phyloP scores from a whole-genome alignment of 2,888 invertebrate genomes.

The Cerastis leucographa region DNA sequence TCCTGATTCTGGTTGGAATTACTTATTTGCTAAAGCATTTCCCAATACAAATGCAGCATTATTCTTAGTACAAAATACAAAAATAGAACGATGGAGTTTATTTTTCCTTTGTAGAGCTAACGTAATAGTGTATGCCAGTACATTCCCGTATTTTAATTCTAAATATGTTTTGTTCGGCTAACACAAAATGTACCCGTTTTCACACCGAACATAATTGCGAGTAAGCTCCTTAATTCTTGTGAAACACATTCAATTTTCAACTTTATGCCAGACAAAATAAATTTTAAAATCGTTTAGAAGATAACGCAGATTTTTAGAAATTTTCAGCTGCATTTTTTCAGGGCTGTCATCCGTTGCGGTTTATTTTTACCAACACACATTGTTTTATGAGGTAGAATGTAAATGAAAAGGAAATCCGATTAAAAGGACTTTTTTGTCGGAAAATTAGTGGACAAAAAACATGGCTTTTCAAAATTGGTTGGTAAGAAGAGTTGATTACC shows the following conservation, averaged over 20 bases:
- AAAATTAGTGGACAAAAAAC: background rate
- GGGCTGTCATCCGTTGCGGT: slow-evolving; percentile 27
- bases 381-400: slow-evolving; percentile 40
- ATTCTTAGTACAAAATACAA: background rate
- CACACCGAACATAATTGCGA: slow-evolving; percentile 43
- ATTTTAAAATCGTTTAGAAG: slow-evolving; percentile 11
- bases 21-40: background rate
- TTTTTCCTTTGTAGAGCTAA: slow-evolving; percentile 17
- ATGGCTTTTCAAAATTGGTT: background rate
- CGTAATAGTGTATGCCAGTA: slow-evolving; percentile 5
- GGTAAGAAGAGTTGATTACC: background rate
- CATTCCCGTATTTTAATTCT: slow-evolving; percentile 38
- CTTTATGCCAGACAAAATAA: slow-evolving; percentile 2
- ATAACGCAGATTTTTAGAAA: slow-evolving; percentile 17
- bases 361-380: slow-evolving; percentile 49
- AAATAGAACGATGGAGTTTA: slow-evolving; percentile 3
- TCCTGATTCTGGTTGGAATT: background rate
- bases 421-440: background rate
- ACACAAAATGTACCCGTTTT: slow-evolving; percentile 49
- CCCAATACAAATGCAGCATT: slow-evolving; percentile 1
- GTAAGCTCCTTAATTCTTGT: slow-evolving; percentile 34
- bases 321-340: slow-evolving; percentile 45
- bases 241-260: slow-evolving; percentile 28
- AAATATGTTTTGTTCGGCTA: slow-evolving; percentile 52
- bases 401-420: slow-evolving; percentile 27